Conservation (phyloP, 53 echinoderm and acorn worm genomes). For the Apostichopus leukothele region DNA sequence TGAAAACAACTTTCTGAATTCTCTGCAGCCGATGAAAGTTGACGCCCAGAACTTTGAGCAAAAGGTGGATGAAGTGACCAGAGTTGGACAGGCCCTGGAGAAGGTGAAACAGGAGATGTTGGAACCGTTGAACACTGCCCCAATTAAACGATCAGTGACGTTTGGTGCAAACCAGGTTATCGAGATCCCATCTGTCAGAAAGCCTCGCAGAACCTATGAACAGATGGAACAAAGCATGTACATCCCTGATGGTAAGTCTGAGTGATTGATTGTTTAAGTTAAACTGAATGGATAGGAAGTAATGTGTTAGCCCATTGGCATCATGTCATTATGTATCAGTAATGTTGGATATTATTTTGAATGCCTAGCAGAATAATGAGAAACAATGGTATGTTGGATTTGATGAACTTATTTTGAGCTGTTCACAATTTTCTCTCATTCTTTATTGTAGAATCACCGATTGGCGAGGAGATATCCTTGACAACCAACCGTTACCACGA, state of each 20-base stretch:
- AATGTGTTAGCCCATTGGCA: no score
- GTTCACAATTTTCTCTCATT: background rate
- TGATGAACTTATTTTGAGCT: no score
- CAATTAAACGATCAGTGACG: slow-evolving; percentile 71
- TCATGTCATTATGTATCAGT: no score
- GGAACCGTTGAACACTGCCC: slow-evolving; percentile 66
- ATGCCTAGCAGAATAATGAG: no score
- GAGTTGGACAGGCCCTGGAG: slow-evolving; percentile 69
- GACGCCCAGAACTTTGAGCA: slow-evolving; percentile 68
- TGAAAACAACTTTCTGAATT: background rate
- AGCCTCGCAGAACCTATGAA: slow-evolving; percentile 69
- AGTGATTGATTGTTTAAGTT: background rate
- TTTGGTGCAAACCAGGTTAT: slow-evolving; percentile 44
- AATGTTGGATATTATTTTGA: no score
- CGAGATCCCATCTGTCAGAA: slow-evolving; percentile 59
- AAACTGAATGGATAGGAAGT: no score
- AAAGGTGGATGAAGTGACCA: slow-evolving; percentile 74
- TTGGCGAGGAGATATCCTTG: slow-evolving; percentile 54
- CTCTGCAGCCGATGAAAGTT: slow-evolving; percentile 67
- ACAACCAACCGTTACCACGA: slow-evolving; percentile 78
- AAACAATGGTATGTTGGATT: no score
- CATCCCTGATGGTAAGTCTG: slow-evolving; percentile 66
- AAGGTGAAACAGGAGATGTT: slow-evolving; percentile 71
- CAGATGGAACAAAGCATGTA: slow-evolving; percentile 72
- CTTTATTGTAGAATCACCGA: slow-evolving; percentile 61